phyloP scores from a whole-genome alignment of 2,113 vertebrate species.

The Calypte anna region DNA sequence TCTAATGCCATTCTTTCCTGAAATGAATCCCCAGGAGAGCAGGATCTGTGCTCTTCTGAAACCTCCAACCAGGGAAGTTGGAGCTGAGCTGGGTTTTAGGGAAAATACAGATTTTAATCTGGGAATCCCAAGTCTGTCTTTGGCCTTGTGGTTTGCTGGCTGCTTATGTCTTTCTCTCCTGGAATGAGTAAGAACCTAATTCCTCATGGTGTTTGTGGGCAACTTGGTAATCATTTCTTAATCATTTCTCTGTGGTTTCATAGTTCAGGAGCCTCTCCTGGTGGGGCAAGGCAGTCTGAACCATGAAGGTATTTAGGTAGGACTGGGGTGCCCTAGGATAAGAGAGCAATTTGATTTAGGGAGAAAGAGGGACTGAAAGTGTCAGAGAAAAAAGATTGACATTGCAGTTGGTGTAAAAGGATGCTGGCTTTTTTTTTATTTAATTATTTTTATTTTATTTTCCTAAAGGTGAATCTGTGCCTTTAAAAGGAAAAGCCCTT shows the following conservation, averaged over 20 bases:
- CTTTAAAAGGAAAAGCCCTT: constrained; percentile 16
- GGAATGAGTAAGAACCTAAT: neutral
- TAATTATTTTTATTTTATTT: neutral
- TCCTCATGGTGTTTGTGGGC: neutral
- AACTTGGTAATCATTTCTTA: neutral
- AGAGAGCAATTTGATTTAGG: neutral
- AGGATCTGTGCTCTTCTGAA: neutral
- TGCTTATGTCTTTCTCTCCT: neutral
- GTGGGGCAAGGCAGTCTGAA: neutral
- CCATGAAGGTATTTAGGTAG: neutral
- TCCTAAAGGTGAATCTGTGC: neutral
- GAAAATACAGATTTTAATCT: constrained; percentile 20
- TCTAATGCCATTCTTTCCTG: constrained; percentile 26
- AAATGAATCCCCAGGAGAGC: constrained; percentile 31
- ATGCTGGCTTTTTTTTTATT: neutral
- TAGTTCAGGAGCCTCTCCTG: neutral
- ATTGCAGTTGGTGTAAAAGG: neutral
- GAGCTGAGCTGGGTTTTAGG: neutral
- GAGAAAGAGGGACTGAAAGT: neutral
- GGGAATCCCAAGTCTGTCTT: neutral
- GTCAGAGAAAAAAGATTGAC: neutral
- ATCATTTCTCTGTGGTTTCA: neutral
- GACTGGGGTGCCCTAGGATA: neutral
- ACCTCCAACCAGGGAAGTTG: neutral
- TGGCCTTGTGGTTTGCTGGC: neutral